These are phyloP conservation scores for Cherax destructor DNA, from an alignment of 1,140 invertebrate species.

Conservation along the genomic window DNA sequence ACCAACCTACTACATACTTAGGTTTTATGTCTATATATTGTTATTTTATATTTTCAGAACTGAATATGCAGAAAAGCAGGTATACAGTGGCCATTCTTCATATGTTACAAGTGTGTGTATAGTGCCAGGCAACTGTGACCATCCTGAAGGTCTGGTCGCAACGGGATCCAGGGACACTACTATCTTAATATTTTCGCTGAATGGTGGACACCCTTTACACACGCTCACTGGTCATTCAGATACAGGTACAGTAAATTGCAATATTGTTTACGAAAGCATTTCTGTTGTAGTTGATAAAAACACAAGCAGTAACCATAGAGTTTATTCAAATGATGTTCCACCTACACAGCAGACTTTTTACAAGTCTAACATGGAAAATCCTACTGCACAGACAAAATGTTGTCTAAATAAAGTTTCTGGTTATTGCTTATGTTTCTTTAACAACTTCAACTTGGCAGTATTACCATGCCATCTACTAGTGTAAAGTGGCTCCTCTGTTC, in stretches of 20 bases:
- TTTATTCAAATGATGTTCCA: no score
- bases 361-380: no score
- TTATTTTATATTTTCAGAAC: constrained; percentile 73
- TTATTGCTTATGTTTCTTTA: no score
- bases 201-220: constrained; percentile 79
- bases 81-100: constrained; percentile 88
- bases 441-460: no score
- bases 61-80: constrained; percentile 78
- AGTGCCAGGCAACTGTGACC: constrained; percentile 81
- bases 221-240: constrained; percentile 87
- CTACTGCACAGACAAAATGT: no score
- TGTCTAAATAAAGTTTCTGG: no score
- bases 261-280: no score
- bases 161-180: constrained; percentile 92
- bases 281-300: no score
- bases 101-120: constrained; percentile 89
- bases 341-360: no score
- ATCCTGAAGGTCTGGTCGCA: constrained; percentile 86
- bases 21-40: background rate
- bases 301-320: no score
- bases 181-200: constrained; percentile 84
- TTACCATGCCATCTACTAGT: no score
- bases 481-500: no score
- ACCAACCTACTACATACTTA: background rate
- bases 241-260: constrained; percentile 78